phyloP scores from a whole-genome alignment of 2,888 invertebrate genomes.

The Subacronicta megacephala region DNA sequence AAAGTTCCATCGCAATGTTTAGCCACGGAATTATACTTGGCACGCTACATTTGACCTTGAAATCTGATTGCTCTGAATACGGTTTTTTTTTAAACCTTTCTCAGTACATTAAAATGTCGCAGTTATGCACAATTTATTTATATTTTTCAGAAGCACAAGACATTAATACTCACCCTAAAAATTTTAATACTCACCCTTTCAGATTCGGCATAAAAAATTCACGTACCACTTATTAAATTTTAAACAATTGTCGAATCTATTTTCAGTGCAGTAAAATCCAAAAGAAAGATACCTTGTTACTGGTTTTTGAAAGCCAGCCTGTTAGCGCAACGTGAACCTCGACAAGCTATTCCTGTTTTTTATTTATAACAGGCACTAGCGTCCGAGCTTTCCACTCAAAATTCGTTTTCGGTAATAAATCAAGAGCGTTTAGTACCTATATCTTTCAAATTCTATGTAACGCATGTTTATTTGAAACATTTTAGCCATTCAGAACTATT shows the following conservation, averaged over 20 bases:
- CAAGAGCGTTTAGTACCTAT: no score
- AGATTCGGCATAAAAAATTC: no score
- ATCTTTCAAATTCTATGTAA: conserved; percentile 13
- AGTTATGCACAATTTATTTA: no score
- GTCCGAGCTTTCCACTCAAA: conserved; percentile 33
- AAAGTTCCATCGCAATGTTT: conserved; percentile 63
- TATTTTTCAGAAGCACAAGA: no score
- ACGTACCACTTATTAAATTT: no score
- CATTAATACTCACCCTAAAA: not conserved
- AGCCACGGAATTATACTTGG: conserved; percentile 66
- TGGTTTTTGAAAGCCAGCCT: conserved; percentile 17
- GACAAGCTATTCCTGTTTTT: conserved; percentile 30
- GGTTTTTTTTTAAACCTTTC: no score
- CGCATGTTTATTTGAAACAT: conserved; percentile 26
- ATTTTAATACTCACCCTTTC: not conserved
- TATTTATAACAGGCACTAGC: conserved; percentile 44
- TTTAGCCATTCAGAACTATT: conserved; percentile 28
- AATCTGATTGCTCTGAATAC: conserved; percentile 60
- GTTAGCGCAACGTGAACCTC: conserved; percentile 32
- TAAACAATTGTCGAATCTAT: not conserved
- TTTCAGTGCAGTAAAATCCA: not conserved
- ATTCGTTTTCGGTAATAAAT: conserved; percentile 30
- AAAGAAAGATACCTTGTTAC: conserved; percentile 2
- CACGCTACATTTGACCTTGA: conserved; percentile 79
- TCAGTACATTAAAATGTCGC: no score